These are phyloP conservation scores for Salvator merianae DNA, from an alignment of 2,113 vertebrate species.

Conservation along the genomic window DNA sequence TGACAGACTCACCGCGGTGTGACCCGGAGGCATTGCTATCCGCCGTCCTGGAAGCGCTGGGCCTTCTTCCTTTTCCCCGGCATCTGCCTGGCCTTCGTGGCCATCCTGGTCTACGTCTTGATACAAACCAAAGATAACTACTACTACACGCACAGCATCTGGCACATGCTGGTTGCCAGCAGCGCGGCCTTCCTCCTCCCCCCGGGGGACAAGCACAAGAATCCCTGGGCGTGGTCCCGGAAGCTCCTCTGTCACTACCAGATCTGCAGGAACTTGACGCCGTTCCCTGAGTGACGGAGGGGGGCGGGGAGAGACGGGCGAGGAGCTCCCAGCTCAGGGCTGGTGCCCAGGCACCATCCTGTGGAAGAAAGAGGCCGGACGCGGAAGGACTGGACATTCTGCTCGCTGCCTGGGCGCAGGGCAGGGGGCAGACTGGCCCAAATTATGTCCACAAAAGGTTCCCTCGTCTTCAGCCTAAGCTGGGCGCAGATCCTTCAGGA, in stretches of 20 bases:
- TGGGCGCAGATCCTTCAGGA: no score
- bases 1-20: slow-evolving; percentile 83
- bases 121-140: slow-evolving; percentile 94
- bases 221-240: slow-evolving; percentile 80
- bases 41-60: slow-evolving; percentile 92
- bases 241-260: slow-evolving; percentile 87
- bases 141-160: slow-evolving; percentile 94
- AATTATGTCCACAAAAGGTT: no score
- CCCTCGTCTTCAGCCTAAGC: background rate
- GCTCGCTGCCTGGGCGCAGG: no score
- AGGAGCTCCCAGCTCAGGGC: background rate
- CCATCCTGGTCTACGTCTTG: slow-evolving; percentile 85
- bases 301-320: background rate
- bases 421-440: no score
- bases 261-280: slow-evolving; percentile 88
- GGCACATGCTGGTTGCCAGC: slow-evolving; percentile 92
- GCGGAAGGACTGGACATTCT: background rate
- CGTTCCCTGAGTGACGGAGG: slow-evolving; percentile 68
- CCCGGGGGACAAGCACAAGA: slow-evolving; percentile 75
- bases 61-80: slow-evolving; percentile 90
- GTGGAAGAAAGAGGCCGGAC: background rate
- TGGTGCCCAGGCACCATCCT: no score
- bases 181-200: slow-evolving; percentile 91
- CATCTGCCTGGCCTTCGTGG: slow-evolving; percentile 79
- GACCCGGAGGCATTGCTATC: slow-evolving; percentile 85